Base-by-base conservation (phyloP, 2,888 invertebrate genomes). In the Acleris holmiana region DNA sequence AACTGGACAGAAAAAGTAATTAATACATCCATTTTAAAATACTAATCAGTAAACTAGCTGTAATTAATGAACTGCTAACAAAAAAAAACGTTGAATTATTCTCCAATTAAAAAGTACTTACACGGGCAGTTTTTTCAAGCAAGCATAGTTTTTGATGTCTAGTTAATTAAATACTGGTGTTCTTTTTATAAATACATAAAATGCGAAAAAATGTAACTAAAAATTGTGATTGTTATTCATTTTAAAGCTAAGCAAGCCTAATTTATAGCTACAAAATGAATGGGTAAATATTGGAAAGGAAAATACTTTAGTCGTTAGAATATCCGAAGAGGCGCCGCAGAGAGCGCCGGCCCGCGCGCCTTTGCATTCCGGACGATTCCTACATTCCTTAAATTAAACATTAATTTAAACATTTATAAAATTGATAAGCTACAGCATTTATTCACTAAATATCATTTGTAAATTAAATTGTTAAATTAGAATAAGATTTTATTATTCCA, bases 351-450 rank as follows among this genome's bases (percentile, higher is more conserved):
- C 61, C 69, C 67, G 75, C 73, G 76, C 73, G 63, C 61, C 57
- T 67, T n/a, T 73, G 76, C 71, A 76, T 58, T 73, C 73, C 77
- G 75, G 70, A 75, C 83, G 83, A 82, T 84, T 83, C 78, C 72
- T 77, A 85, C 86, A 88, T 89, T 44, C 64, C 48, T 21, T 18
- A 40, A 35, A 19, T 48, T 21, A 40, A 35, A 41, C 21, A 44
- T 44, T 23, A 23, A 15, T 18, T 86, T 85, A 88, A 88, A 86
- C 85, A 90, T 88, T 90, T 88, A 85, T 86, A 80, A 83, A 86
- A 86, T 80, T 79, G 81, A 82, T 81, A 84, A 85, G 78, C 83
- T 84, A 79, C 68, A 76, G 72, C 74, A 71, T 76, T 80, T 77
- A 72, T 71, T 15, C 70, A 80, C 84, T 83, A 84, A 81, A 83